phyloP scores from a whole-genome alignment of 2,888 invertebrate genomes.

The Physocephala rufipes region DNA sequence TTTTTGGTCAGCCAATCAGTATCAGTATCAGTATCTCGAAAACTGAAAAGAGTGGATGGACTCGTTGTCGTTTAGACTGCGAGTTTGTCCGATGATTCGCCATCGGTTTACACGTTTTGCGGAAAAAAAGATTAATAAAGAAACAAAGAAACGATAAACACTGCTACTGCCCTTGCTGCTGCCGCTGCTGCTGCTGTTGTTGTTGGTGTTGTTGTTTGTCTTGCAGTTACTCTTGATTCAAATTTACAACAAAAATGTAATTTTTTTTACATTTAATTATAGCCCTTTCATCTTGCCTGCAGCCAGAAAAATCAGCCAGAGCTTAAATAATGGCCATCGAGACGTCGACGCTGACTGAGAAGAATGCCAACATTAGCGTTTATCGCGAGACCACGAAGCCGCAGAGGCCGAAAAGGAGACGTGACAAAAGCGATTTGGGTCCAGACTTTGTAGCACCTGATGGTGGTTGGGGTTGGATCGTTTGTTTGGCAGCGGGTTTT shows the following conservation, averaged over 20 bases:
- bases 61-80: too few species aligned
- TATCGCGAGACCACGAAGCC: conserved; percentile 61
- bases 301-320: background rate
- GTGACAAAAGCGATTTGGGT: conserved; percentile 63
- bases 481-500: conserved; percentile 76
- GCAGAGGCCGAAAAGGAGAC: conserved; percentile 65
- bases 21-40: too few species aligned
- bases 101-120: too few species aligned
- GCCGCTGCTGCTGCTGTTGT: too few species aligned
- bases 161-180: too few species aligned
- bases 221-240: too few species aligned
- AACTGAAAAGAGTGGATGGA: too few species aligned
- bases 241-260: background rate
- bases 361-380: conserved; percentile 51
- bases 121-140: too few species aligned
- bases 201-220: too few species aligned
- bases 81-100: too few species aligned
- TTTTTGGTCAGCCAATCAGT: too few species aligned
- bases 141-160: too few species aligned
- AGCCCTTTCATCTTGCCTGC: background rate
- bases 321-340: conserved; percentile 45
- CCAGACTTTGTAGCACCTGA: conserved; percentile 76
- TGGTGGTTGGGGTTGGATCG: conserved; percentile 80
- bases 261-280: conserved; percentile 17
- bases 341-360: conserved; percentile 52